phyloP scores from a whole-genome alignment of 2,888 invertebrate species.

The Platycnemis pennipes region DNA sequence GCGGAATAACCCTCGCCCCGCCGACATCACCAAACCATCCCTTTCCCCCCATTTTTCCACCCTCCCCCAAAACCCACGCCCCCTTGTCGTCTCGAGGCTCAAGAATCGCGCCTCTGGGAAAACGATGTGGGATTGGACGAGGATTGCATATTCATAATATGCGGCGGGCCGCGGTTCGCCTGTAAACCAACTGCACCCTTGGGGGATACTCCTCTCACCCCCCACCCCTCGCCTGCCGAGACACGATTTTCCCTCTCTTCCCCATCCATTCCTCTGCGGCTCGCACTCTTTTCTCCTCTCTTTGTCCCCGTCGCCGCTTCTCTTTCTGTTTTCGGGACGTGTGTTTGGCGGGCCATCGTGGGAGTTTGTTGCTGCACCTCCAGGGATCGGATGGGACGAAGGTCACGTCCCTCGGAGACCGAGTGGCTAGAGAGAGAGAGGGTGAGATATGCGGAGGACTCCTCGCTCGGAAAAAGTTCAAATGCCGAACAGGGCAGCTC shows the following conservation, averaged over 20 bases:
- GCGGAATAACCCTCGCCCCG: background rate
- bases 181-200: constrained; percentile 58
- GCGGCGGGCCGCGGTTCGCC: constrained; percentile 58
- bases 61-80: background rate
- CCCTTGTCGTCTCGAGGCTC: constrained; percentile 19
- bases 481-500: too few species aligned
- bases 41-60: background rate
- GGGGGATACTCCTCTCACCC: constrained; percentile 11
- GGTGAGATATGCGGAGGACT: too few species aligned
- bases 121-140: constrained; percentile 55
- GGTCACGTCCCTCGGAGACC: background rate
- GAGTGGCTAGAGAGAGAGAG: too few species aligned
- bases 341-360: background rate
- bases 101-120: constrained; percentile 65
- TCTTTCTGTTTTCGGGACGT: background rate
- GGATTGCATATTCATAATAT: constrained; percentile 67
- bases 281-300: background rate
- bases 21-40: background rate
- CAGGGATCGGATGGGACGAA: background rate
- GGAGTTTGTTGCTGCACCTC: background rate
- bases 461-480: too few species aligned
- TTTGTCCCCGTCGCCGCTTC: background rate
- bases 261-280: background rate
- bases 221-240: background rate
- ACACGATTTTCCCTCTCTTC: too few species aligned